A percentile compares a stretch with the other conserved stretches of the same genome.
These are phyloP conservation scores for Cotesia vestalis DNA, from an alignment of 1,140 invertebrate genomes.

Conservation along the genomic window DNA sequence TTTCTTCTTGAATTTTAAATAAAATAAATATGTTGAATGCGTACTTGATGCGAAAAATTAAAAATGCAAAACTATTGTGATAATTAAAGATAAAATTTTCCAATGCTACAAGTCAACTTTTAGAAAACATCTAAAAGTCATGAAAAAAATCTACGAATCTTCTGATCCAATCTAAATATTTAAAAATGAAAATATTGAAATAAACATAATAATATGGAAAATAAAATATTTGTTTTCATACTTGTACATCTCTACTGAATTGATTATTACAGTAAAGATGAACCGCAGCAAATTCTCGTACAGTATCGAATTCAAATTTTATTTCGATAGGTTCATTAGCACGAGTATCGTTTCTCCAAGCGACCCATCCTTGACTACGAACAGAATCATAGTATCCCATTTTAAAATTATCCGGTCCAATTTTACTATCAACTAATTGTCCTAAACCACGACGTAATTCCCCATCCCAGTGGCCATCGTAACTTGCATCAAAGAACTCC, in stretches of 20 bases:
- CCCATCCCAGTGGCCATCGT: conserved; percentile 79
- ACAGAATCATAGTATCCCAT: conserved; percentile 70
- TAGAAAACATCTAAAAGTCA: no score
- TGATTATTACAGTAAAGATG: conserved; percentile 84
- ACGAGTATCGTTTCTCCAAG: conserved; percentile 86
- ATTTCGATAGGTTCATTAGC: conserved; percentile 74
- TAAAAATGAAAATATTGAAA: not conserved
- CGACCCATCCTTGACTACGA: conserved; percentile 83
- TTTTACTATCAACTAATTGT: conserved; percentile 76
- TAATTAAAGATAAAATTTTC: no score
- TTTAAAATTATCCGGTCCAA: conserved; percentile 78
- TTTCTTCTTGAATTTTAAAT: no score
- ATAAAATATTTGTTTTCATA: conserved; percentile 50
- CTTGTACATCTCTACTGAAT: conserved; percentile 81
- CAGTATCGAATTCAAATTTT: conserved; percentile 86
- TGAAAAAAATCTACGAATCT: not conserved
- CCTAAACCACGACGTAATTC: conserved; percentile 74
- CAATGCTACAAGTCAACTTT: no score
- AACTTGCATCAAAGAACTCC: conserved; percentile 82
- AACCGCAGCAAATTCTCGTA: conserved; percentile 84
- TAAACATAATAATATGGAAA: not conserved
- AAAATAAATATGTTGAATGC: no score
- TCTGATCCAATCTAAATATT: not conserved
- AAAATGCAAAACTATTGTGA: no score
- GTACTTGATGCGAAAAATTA: no score